Conservation (phyloP, 2,888 invertebrate genomes). For the Alloscopus bannaensis region DNA sequence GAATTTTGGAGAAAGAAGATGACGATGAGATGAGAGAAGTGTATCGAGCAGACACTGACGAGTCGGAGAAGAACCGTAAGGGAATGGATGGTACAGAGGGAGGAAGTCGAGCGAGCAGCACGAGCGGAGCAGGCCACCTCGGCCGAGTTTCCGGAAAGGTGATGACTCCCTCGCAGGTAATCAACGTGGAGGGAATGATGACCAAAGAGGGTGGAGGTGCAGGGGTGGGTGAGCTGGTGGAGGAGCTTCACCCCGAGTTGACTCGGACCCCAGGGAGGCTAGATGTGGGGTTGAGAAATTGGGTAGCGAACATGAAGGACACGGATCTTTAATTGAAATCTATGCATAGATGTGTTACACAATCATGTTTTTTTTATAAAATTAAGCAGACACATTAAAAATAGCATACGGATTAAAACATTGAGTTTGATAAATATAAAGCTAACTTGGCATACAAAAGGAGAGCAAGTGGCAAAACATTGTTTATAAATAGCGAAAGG, state of each 20-base stretch:
- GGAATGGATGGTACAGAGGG: neutral
- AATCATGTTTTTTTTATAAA: neutral
- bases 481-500: no score
- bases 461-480: no score
- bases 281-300: constrained; percentile 11
- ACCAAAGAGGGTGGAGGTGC: no score
- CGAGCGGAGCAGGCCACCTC: neutral
- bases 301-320: constrained; percentile 7
- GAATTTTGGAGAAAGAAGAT: neutral
- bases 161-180: neutral
- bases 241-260: neutral
- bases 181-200: neutral
- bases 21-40: neutral
- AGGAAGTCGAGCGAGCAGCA: neutral
- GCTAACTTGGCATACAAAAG: neutral
- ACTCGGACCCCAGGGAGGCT: neutral
- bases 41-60: neutral
- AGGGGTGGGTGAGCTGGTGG: neutral
- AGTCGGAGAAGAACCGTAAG: neutral
- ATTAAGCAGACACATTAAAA: neutral
- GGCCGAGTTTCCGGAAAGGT: neutral
- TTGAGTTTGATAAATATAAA: neutral
- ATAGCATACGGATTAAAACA: neutral
- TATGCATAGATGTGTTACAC: neutral
- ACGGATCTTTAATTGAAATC: neutral